Percentiles rank a stretch among this genome's conserved stretches.
These are phyloP conservation scores for Taenaris catops DNA, from an alignment of 2,888 invertebrate genomes.

Conservation along the genomic window DNA sequence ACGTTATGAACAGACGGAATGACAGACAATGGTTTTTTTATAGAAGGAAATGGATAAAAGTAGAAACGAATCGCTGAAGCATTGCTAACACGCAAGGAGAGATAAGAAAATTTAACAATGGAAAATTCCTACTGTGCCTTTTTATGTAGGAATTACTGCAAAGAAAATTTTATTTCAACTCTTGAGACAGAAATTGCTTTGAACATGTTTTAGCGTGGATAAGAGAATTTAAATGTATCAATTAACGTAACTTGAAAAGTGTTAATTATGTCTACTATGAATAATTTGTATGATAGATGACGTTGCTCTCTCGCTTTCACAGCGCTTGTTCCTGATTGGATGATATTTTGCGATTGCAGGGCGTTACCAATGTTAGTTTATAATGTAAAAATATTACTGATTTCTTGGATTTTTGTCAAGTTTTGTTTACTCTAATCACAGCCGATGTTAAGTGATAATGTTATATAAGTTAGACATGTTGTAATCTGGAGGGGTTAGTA, in stretches of 20 bases:
- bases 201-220: background rate
- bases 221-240: slow-evolving; percentile 1
- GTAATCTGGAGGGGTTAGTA: no score
- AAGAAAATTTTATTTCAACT: slow-evolving; percentile 10
- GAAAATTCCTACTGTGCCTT: slow-evolving; percentile 5
- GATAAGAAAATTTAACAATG: slow-evolving; percentile 11
- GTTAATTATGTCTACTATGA: background rate
- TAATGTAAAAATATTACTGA: no score
- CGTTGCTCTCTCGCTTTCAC: no score
- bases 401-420: no score
- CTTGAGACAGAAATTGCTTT: slow-evolving; percentile 1
- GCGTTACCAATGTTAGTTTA: no score
- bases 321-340: no score
- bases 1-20: slow-evolving; percentile 9
- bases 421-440: no score
- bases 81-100: slow-evolving; percentile 9
- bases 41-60: slow-evolving; percentile 8
- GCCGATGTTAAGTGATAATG: no score
- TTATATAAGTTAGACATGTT: no score
- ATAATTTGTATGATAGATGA: background rate
- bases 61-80: slow-evolving; percentile 7
- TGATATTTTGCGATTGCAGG: no score
- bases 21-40: slow-evolving; percentile 8
- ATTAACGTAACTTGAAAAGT: background rate
- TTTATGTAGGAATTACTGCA: slow-evolving; percentile 4